These are phyloP conservation scores for Conus betulinus DNA, from an alignment of 1,140 invertebrate species.

Conservation along the genomic window DNA sequence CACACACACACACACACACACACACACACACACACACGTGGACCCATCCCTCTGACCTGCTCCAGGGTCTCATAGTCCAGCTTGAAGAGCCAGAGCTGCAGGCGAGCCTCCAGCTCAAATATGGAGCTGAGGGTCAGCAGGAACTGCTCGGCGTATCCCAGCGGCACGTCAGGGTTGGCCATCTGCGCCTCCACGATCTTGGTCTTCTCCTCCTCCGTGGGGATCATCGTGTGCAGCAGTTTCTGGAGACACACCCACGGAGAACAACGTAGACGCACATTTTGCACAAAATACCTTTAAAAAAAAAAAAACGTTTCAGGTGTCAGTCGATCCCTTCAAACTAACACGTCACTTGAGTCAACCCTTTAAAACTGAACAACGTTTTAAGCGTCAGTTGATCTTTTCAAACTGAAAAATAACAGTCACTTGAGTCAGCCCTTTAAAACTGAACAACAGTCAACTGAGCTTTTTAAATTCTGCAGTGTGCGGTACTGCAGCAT, in stretches of 20 bases:
- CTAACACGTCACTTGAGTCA: too few relatives aligned
- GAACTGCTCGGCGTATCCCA: slow-evolving; percentile 99
- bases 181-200: slow-evolving; percentile 97
- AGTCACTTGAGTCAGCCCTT: too few relatives aligned
- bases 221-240: slow-evolving; percentile 95
- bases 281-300: too few relatives aligned
- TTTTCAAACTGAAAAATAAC: too few relatives aligned
- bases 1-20: neutral
- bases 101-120: slow-evolving; percentile 93
- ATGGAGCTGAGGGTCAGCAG: slow-evolving; percentile 96
- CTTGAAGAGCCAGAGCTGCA: slow-evolving; percentile 99
- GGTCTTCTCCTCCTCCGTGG: slow-evolving; percentile 95
- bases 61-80: slow-evolving; percentile 98
- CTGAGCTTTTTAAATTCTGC: too few relatives aligned
- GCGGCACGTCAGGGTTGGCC: slow-evolving; percentile 94
- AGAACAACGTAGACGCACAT: too few relatives aligned
- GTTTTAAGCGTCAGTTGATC: too few relatives aligned
- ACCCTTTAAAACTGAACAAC: too few relatives aligned
- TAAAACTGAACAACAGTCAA: too few relatives aligned
- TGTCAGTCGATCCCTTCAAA: too few relatives aligned
- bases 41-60: slow-evolving; percentile 80
- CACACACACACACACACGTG: neutral
- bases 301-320: too few relatives aligned
- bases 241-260: slow-evolving; percentile 80
- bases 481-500: too few relatives aligned